Conservation (phyloP, 1,140 invertebrate species). For the Drosophila takahashii region DNA sequence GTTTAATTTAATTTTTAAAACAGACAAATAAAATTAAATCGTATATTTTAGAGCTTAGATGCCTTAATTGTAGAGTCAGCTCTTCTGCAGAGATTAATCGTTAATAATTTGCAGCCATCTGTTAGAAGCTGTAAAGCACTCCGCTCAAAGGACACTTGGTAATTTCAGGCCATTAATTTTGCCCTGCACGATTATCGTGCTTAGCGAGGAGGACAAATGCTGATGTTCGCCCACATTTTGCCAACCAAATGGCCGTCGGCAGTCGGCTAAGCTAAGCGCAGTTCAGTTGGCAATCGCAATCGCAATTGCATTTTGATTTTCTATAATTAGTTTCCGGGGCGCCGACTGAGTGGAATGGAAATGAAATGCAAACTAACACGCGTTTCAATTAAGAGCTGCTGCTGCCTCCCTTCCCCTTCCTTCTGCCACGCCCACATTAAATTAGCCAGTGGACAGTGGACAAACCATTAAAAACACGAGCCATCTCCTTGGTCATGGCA, state of each 20-base stretch:
- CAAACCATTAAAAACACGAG: slow-evolving; percentile 52
- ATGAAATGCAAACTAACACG: slow-evolving; percentile 45
- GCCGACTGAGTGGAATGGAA: slow-evolving; percentile 24
- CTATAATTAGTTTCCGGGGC: slow-evolving; percentile 38
- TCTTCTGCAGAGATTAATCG: neutral
- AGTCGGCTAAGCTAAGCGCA: slow-evolving; percentile 7
- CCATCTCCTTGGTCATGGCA: slow-evolving; percentile 18
- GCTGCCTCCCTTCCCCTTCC: neutral
- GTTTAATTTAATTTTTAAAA: too few species aligned
- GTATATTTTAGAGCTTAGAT: neutral
- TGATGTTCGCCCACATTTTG: slow-evolving; percentile 9
- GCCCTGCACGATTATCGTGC: slow-evolving; percentile 21
- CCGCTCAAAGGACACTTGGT: neutral
- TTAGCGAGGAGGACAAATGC: slow-evolving; percentile 9
- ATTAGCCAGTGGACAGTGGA: slow-evolving; percentile 54
- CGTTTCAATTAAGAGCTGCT: slow-evolving; percentile 54
- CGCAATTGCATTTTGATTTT: slow-evolving; percentile 60
- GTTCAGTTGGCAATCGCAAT: slow-evolving; percentile 11
- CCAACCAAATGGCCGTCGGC: slow-evolving; percentile 14
- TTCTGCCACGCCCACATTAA: slow-evolving; percentile 37
- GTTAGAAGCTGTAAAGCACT: neutral
- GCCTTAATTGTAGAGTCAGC: too few species aligned
- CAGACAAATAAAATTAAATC: neutral
- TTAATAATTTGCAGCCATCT: neutral
- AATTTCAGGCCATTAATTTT: slow-evolving; percentile 12